phyloP scores from a whole-genome alignment of 2,113 vertebrate species.

The Phaetusa simplex region DNA sequence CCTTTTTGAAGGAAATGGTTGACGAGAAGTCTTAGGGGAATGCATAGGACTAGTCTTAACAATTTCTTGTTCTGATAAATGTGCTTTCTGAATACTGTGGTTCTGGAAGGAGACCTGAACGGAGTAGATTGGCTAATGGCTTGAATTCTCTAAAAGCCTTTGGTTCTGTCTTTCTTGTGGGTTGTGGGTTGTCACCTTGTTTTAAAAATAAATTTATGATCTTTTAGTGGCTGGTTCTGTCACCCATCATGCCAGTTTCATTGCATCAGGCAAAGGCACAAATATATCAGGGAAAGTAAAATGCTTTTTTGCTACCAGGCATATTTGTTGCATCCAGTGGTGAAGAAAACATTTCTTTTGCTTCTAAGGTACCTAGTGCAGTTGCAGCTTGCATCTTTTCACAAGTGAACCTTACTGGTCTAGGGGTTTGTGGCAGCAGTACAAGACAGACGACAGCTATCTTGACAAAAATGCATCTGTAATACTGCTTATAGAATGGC shows the following conservation, averaged over 20 bases:
- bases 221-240: not conserved
- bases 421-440: not conserved
- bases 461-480: not conserved
- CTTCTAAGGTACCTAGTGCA: not conserved
- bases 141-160: not conserved
- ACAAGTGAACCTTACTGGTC: not conserved
- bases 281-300: not conserved
- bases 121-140: not conserved
- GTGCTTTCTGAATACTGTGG: not conserved
- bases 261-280: fast-evolving
- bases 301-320: not conserved
- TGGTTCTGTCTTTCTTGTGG: not conserved
- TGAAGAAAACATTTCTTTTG: not conserved
- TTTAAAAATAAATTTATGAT: not conserved
- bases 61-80: not conserved
- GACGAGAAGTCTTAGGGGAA: not conserved
- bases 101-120: not conserved
- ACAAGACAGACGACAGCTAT: not conserved
- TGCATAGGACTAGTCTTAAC: not conserved
- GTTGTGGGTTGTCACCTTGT: not conserved
- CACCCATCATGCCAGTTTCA: not conserved
- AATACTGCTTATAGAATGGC: not conserved
- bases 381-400: not conserved
- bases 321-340: not conserved
- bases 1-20: not conserved